Percentiles rank a stretch among this genome's conserved stretches.
phyloP scores from a whole-genome alignment of 1,140 invertebrate genomes.

The Papilio aristodemus region DNA sequence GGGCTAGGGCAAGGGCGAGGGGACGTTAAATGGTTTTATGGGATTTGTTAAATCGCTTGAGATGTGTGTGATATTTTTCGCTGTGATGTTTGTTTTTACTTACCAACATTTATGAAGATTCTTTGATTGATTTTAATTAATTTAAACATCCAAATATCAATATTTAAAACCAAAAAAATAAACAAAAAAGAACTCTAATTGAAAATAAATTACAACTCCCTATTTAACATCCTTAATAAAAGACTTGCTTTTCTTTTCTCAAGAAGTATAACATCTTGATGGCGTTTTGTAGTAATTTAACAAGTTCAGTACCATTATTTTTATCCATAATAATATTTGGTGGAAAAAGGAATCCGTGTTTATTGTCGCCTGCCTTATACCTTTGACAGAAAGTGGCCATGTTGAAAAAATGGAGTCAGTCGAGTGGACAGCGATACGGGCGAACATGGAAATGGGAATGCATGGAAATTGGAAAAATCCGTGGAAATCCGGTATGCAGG shows the following conservation, averaged over 20 bases:
- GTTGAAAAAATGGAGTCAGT: slow-evolving; percentile 47
- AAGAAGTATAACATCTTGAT: no score
- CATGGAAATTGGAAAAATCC: slow-evolving; percentile 63
- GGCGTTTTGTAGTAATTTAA: no score
- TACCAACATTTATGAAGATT: slow-evolving; percentile 27
- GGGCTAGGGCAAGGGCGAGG: slow-evolving; percentile 32
- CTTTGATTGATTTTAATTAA: slow-evolving; percentile 13
- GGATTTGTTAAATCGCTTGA: slow-evolving; percentile 59
- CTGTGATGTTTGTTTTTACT: slow-evolving; percentile 39
- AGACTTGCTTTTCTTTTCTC: no score
- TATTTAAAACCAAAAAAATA: no score
- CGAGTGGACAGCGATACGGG: slow-evolving; percentile 57
- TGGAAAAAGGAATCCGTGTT: no score
- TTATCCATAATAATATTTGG: no score
- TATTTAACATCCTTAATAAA: no score
- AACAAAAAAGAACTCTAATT: no score
- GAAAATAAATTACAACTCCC: no score
- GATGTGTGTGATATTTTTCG: slow-evolving; percentile 45
- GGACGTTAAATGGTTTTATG: slow-evolving; percentile 59
- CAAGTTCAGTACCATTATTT: no score
- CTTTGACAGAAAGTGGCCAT: neutral
- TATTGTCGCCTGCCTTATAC: no score
- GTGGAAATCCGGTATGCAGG: slow-evolving; percentile 46
- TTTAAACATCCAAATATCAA: neutral
- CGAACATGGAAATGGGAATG: slow-evolving; percentile 57